These are phyloP conservation scores for Perdita meconis DNA, from an alignment of 2,888 invertebrate genomes.

Conservation along the genomic window DNA sequence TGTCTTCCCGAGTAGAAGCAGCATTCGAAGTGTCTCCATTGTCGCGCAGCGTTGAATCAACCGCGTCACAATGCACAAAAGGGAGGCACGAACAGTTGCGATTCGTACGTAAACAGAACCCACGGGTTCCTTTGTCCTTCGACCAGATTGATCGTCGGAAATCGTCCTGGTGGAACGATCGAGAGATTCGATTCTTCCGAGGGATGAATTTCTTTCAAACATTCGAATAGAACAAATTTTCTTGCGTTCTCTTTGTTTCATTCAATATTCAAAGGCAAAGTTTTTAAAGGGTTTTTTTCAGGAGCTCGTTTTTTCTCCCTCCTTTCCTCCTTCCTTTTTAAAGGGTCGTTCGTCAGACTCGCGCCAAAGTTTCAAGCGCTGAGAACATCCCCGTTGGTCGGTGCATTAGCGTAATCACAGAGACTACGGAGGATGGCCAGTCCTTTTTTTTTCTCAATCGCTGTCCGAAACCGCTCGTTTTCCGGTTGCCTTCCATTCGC, in stretches of 20 bases:
- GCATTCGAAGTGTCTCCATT: conserved; percentile 38
- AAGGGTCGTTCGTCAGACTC: not conserved
- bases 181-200: not conserved
- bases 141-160: conserved; percentile 21
- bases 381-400: conserved; percentile 34
- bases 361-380: conserved; percentile 21
- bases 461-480: conserved; percentile 60
- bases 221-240: not conserved
- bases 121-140: conserved; percentile 19
- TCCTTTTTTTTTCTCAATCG: conserved; percentile 35
- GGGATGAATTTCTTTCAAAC: not conserved
- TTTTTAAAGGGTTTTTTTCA: not conserved
- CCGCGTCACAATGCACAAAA: conserved; percentile 36
- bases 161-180: conserved; percentile 29
- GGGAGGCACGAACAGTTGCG: conserved; percentile 39
- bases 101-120: conserved; percentile 44
- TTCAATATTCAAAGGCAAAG: not conserved
- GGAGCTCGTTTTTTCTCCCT: not conserved
- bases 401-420: conserved; percentile 61
- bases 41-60: conserved; percentile 40
- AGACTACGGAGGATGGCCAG: conserved; percentile 38
- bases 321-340: conserved; percentile 5
- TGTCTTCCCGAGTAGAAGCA: conserved; percentile 17
- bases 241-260: conserved; percentile 5
- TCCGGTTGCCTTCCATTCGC: conserved; percentile 56